Evolutionary conservation across 1,140 invertebrate species (phyloP).

Genomic region (Cydia strobilella): DNA sequence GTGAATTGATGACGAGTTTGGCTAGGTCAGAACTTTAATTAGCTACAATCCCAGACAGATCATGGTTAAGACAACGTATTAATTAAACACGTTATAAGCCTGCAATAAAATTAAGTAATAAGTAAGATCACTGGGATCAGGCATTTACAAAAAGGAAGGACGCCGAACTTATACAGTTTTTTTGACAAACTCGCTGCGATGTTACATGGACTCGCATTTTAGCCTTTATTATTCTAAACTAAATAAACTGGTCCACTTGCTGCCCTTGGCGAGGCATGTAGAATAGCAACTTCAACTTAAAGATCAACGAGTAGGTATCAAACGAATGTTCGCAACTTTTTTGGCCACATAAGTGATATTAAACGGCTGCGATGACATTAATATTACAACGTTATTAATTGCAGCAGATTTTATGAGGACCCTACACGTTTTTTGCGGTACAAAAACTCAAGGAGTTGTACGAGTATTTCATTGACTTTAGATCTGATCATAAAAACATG

Average conservation of each 20-base stretch:
- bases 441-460: not conserved
- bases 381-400: constrained; percentile 11
- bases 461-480: not conserved
- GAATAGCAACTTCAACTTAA: not conserved
- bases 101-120: no score
- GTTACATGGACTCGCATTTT: no score
- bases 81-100: no score
- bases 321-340: not conserved
- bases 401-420: not conserved
- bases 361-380: not conserved
- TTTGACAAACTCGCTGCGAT: no score
- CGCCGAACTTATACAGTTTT: no score
- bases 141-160: no score
- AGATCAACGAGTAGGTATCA: constrained; percentile 4
- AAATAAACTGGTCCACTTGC: not conserved
- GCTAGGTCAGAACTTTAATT: not conserved
- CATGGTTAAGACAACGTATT: not conserved
- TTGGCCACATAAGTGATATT: constrained; percentile 6
- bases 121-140: no score
- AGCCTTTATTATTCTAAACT: no score
- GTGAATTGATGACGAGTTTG: no score
- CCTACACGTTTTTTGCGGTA: not conserved
- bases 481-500: constrained; percentile 2
- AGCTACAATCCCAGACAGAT: not conserved
- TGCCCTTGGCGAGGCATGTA: not conserved